Conservation (phyloP, 2,797 vertebrate genomes). For the Pyrocephalus nanus region DNA sequence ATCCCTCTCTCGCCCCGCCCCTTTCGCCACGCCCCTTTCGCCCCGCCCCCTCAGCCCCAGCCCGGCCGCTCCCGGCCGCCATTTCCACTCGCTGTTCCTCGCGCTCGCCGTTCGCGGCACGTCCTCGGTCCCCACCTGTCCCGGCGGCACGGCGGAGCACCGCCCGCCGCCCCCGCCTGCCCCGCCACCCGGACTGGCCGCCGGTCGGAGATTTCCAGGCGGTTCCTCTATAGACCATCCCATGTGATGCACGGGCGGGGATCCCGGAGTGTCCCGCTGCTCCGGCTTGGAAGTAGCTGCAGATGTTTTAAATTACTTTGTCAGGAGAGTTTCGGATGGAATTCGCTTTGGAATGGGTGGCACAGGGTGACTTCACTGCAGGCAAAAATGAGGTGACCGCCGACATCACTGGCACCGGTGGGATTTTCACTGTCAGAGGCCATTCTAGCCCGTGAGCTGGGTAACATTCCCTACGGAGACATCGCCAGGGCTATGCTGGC, state of each 20-base stretch:
- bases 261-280: background rate
- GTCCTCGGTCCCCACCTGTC: fast-evolving
- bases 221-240: background rate
- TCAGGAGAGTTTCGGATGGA: background rate
- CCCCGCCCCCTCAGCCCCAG: too few species aligned
- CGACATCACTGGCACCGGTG: background rate
- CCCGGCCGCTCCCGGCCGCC: background rate
- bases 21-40: too few species aligned
- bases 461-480: background rate
- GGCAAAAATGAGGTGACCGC: background rate
- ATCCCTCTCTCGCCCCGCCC: too few species aligned
- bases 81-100: fast-evolving
- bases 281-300: background rate
- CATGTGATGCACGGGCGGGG: background rate
- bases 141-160: too few species aligned
- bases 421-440: background rate
- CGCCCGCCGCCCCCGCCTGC: too few species aligned
- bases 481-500: background rate
- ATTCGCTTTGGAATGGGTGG: background rate
- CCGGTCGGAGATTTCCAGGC: too few species aligned
- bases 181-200: fast-evolving
- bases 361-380: background rate
- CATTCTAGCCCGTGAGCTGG: background rate
- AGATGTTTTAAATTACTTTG: background rate
- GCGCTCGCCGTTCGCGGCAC: fast-evolving